A percentile compares a stretch with the other conserved stretches of the same genome.
Conservation (phyloP, 2,113 vertebrate genomes). For the Turdus rufiventris region DNA sequence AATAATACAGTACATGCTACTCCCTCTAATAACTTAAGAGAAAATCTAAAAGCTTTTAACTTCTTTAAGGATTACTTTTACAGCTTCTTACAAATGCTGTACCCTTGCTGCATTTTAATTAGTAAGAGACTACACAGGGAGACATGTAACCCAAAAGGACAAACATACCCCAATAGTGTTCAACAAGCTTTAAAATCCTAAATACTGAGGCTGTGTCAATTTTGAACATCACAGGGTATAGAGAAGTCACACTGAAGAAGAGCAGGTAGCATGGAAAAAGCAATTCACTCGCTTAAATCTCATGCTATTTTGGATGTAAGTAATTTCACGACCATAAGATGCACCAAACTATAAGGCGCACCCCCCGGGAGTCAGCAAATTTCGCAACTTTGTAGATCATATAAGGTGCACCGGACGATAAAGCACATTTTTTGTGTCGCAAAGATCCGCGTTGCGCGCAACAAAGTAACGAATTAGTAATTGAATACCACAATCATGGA, state of each 20-base stretch:
- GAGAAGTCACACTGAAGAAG: background rate
- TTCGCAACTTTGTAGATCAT: no score
- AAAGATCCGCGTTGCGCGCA: no score
- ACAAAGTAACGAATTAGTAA: no score
- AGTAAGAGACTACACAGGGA: background rate
- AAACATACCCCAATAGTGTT: background rate
- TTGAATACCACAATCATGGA: no score
- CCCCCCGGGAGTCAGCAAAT: no score
- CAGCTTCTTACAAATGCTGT: background rate
- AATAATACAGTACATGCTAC: background rate
- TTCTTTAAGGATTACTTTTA: background rate
- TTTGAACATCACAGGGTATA: background rate
- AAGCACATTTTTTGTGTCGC: no score
- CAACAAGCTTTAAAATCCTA: constrained; percentile 10
- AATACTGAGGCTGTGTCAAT: background rate
- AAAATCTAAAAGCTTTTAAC: background rate
- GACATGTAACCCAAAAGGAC: background rate
- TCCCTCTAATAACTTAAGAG: background rate
- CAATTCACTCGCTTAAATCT: background rate
- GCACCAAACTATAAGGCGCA: no score
- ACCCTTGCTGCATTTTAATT: background rate
- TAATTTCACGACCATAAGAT: no score
- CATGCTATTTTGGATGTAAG: background rate
- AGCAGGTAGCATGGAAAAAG: background rate
- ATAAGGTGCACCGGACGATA: no score